Evolutionary conservation across 2,797 vertebrate genomes (phyloP), one percentile per base, ranked within the genome.

Genomic region (Paratrypauchen microcephalus): DNA sequence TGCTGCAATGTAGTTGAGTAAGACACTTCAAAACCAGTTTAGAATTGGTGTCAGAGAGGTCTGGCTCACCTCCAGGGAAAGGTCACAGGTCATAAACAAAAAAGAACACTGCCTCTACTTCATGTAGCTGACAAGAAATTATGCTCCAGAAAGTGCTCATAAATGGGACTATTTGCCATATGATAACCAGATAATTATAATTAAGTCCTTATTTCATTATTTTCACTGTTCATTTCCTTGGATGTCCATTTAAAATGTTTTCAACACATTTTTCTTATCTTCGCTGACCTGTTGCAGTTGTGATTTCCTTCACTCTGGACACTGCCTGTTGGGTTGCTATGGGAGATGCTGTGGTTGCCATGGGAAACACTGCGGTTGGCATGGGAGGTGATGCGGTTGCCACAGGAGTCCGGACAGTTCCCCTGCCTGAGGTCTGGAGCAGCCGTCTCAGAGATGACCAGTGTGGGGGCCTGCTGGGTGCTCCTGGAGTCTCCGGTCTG

Each of bases 391-490:
- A 13, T 45, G 41, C 41, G 41, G 77, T 86, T 77, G 47, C 78
- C 68, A 45, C 86, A 88, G 74, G 85, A 84, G 12, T 89, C 88
- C 41, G 83, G 73, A 12, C 87, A 88, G 73, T 92, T 92, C 0
- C 75, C 86, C 0, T 60, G 86, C 1, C 85, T 68, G 59, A 91
- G 65, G 21, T 90, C 87, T 66, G 88, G 91, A 0, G 36, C 85
- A 0, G 86, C 88, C 72, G 92, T 93, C 78, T 95, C 94, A 0
- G 93, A 95, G 57, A 92, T 78, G 39, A 92, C 90, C 3, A 95
- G 71, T 0, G 95, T 94, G 1, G 93, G 93, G 12, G 93, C 91
- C 0, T 91, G 91, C 56, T 90, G 91, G 57, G 82, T 76, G 66
- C 92, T 92, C 59, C 68, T 77, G 0, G 71, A 85, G 0, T 87